These are phyloP conservation scores for Cirrhinus mrigala DNA, from an alignment of 2,797 vertebrate genomes.

Conservation along the genomic window DNA sequence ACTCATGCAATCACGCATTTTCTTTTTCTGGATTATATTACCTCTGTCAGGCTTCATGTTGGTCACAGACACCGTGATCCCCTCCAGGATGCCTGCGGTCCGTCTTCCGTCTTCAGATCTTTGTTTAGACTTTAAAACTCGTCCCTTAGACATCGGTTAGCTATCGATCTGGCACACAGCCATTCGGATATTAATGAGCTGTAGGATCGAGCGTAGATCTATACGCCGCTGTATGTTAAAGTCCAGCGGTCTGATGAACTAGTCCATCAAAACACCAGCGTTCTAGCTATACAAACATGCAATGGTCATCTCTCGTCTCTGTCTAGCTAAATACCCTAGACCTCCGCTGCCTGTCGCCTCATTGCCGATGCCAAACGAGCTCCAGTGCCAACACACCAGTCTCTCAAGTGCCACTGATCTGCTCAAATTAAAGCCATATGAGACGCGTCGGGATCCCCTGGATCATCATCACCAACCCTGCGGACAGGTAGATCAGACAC, in stretches of 20 bases:
- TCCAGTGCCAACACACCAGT: constrained; percentile 19
- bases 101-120: constrained; percentile 61
- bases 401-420: constrained; percentile 15
- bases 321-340: constrained; percentile 10
- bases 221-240: constrained; percentile 10
- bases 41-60: constrained; percentile 97
- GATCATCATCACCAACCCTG: constrained; percentile 39
- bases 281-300: constrained; percentile 56
- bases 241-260: constrained; percentile 29
- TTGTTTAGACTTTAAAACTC: constrained; percentile 57
- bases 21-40: constrained; percentile 66
- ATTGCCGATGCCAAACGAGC: constrained; percentile 37
- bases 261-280: constrained; percentile 21
- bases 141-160: constrained; percentile 45
- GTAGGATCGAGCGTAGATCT: constrained; percentile 9
- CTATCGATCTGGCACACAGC: constrained; percentile 33
- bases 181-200: constrained; percentile 38
- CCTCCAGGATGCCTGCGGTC: constrained; percentile 65
- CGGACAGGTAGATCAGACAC: constrained; percentile 29
- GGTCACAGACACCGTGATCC: constrained; percentile 77
- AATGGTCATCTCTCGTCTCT: constrained; percentile 46
- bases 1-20: background rate
- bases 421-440: constrained; percentile 43
- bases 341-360: constrained; percentile 23
- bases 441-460: constrained; percentile 43